Conservation (phyloP, 2,888 invertebrate genomes). For the Trissolcus brochymenae region DNA sequence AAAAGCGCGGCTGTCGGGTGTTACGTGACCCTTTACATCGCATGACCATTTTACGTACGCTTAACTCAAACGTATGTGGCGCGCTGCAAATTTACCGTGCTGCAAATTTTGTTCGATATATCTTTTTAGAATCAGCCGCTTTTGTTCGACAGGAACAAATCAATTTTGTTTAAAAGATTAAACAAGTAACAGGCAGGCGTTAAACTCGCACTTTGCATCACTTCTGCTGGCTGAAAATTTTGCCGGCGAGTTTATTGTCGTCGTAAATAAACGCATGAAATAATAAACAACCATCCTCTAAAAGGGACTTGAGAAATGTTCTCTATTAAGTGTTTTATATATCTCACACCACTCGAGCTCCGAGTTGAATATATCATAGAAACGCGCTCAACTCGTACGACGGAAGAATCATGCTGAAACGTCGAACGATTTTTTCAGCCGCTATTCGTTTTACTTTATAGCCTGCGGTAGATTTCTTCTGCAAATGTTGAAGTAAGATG, state of each 20-base stretch:
- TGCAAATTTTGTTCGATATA: conserved; percentile 20
- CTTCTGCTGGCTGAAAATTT: too few species aligned
- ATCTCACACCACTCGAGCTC: conserved; percentile 7
- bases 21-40: conserved; percentile 46
- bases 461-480: conserved; percentile 50
- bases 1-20: conserved; percentile 36
- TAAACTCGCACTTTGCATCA: too few species aligned
- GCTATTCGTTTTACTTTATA: conserved; percentile 46
- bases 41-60: conserved; percentile 38
- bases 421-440: conserved; percentile 43
- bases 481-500: conserved; percentile 47
- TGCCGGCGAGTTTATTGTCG: too few species aligned
- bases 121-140: conserved; percentile 7
- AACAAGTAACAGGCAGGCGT: too few species aligned
- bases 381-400: conserved; percentile 23
- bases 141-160: too few species aligned
- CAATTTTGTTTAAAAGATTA: too few species aligned
- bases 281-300: conserved; percentile 15
- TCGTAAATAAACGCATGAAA: conserved; percentile 15
- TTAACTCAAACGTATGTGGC: conserved; percentile 31
- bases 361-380: conserved; percentile 23
- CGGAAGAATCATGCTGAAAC: conserved; percentile 29
- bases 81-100: conserved; percentile 26
- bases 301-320: conserved; percentile 2
- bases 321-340: conserved; percentile 20